A percentile compares a stretch with the other conserved stretches of the same genome.
Conservation (phyloP, 92 coral and sea anemone genomes). For the Umimayanthus chanpuru region DNA sequence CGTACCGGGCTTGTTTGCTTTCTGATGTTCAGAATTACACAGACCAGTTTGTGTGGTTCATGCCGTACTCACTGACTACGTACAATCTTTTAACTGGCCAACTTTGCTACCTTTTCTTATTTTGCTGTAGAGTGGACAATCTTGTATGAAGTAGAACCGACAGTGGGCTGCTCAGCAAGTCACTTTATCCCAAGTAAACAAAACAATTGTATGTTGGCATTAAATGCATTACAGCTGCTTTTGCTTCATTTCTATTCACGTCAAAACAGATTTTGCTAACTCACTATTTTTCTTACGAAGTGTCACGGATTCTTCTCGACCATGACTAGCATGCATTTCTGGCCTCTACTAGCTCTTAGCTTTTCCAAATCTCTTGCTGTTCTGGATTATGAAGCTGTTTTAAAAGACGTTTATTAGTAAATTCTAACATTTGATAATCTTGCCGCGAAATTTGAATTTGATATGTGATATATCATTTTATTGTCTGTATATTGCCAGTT, state of each 20-base stretch:
- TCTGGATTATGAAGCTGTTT: neutral
- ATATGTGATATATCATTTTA: neutral
- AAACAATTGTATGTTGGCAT: neutral
- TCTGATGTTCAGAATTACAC: neutral
- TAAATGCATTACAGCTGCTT: no score
- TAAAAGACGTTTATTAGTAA: neutral
- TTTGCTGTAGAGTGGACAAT: no score
- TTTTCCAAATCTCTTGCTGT: neutral
- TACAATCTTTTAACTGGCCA: neutral
- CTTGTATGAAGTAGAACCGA: no score
- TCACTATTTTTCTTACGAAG: neutral
- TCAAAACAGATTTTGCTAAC: neutral
- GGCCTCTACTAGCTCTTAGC: neutral
- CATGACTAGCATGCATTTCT: no score
- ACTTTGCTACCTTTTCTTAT: neutral
- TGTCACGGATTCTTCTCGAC: no score
- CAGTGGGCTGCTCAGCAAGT: neutral
- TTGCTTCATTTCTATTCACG: no score
- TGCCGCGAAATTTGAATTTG: neutral
- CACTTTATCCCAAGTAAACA: neutral
- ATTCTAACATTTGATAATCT: neutral
- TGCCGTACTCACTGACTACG: no score
- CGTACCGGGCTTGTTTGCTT: neutral
- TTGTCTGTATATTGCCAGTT: neutral
- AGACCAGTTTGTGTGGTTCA: no score